Evolutionary conservation across 2,888 invertebrate genomes (phyloP), one percentile per base, ranked within the genome.

Genomic region (Agrypnus murinus): DNA sequence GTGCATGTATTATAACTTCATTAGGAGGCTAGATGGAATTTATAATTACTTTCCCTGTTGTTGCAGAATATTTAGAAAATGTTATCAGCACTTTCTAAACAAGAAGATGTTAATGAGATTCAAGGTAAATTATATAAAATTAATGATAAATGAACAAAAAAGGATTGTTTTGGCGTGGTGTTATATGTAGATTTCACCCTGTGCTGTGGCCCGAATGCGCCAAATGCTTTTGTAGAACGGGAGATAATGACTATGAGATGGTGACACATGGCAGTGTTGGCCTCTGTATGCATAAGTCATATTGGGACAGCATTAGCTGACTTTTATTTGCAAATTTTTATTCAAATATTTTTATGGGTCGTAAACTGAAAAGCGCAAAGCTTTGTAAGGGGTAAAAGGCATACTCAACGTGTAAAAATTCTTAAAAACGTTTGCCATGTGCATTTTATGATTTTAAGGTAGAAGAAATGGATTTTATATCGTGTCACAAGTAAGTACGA

Each of bases 321-420:
- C 46, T 62, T 62, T 62, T 62, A 62, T 62, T 62, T 34, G 45
- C 62, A 48, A 48, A 62, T 62, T 62, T 62, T 62, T 62, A 45
- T 45, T 62, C 48, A 45, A 48, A 62, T 46, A 62, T 34, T 62
- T 46, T 62, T 62, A 46, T 34, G 45, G 46, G 45, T 48, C 62
- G 46, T 62, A 45, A 48, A 46, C 14, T 45, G 62, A 48, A 62
- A 46, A 62, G 48, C 45, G 62, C 34, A 19, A 36, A 48, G 45
- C 46, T 62, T 60, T 62, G 36, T 15, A 55, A 34, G 55, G 55
- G 34, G 14, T 10, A 55, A 55, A 34, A 14, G 36, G 25, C 25
- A 25, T 34, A 34, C 34, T 32, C 12, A 55, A 55, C 34, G 19
- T 46, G 46, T 46, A 46, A 19, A 46, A 46, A 46, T 43, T 43